Percentiles rank a stretch among this genome's conserved stretches.
phyloP scores from a whole-genome alignment of 2,888 invertebrate genomes.

The Sepioteuthis lessoniana region DNA sequence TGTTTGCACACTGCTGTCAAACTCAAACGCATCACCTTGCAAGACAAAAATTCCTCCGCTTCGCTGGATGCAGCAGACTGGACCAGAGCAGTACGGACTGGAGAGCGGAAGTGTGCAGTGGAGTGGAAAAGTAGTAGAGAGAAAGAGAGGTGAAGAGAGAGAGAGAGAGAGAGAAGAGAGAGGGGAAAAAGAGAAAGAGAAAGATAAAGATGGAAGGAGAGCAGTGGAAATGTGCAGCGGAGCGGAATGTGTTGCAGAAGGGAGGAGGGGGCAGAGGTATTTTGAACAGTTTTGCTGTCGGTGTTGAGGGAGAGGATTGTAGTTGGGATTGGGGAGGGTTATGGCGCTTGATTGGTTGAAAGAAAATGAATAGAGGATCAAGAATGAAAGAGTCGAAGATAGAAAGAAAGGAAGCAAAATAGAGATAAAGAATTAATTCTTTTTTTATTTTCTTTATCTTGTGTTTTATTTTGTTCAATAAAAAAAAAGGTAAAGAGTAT shows the following conservation, averaged over 20 bases:
- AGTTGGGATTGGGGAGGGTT: not conserved
- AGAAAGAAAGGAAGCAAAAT: not conserved
- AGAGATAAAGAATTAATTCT: not conserved
- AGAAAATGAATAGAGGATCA: not conserved
- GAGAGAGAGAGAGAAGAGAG: not conserved
- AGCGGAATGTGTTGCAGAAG: not conserved
- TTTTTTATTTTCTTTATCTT: not conserved
- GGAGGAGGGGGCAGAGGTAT: not conserved
- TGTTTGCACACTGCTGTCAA: conserved; percentile 33
- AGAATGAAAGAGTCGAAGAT: not conserved
- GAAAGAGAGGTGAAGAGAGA: not conserved
- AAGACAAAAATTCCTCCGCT: conserved; percentile 23
- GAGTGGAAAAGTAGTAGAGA: not conserved
- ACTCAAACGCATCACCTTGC: not conserved
- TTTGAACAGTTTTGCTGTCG: not conserved
- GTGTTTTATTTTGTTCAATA: not conserved
- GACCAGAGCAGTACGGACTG: conserved; percentile 10
- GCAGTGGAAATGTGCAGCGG: not conserved
- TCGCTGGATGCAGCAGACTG: conserved; percentile 15
- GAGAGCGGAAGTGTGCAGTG: not conserved
- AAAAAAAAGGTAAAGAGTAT: not conserved
- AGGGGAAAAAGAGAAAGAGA: not conserved
- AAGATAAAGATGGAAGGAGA: not conserved
- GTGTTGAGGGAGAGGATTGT: not conserved
- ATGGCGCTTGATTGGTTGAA: not conserved